Base-by-base conservation (phyloP, 2,113 vertebrate species). In the Pelobates fuscus region DNA sequence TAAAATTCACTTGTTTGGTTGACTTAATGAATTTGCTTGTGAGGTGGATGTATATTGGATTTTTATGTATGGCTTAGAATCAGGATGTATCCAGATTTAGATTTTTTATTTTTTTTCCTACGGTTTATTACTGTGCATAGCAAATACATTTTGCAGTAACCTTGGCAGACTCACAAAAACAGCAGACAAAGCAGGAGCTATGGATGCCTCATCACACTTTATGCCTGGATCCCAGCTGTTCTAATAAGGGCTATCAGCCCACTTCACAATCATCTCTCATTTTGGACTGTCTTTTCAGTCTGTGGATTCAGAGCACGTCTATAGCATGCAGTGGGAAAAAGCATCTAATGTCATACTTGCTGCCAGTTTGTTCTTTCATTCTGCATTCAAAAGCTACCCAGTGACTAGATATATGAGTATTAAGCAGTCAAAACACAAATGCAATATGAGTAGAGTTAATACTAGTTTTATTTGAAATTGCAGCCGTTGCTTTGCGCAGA, bases 141-240 rank as follows among this genome's bases (percentile, higher is more conserved):
- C 62, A 65, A 66, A 74, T 57, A 44, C 49, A 57, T 63, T 43
- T 25, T 58, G 49, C 46, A 43, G 25, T 66, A 57, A 57, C 49
- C 71, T 65, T 65, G 71, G 49, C 61, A 74, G 29, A 17, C 49
- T 57, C 59, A 72, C 59, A 57, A 66, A 44, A 64, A 58, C 17
- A 27, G 26, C 58, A 26, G 57, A 60, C 12, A 17, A 27, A 18
- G 61, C 23, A 14, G 52, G 62, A 74, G 62, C 49, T 65, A 21
- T 44, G 55, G 62, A 74, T 57, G 52, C 62, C 41, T 64, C 70
- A 72, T 72, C 59, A 63, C 59, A 54, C 61, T 57, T 54, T 66
- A 27, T 65, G 71, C 62, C 49, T 66, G 21, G 62, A 66, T 74
- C 61, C 61, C 62, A 74, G 71, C 71, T 66, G 61, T 58, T 74